A percentile compares a stretch with the other conserved stretches of the same genome.
Conservation (phyloP, 2,113 vertebrate species). For the Lates calcarifer region DNA sequence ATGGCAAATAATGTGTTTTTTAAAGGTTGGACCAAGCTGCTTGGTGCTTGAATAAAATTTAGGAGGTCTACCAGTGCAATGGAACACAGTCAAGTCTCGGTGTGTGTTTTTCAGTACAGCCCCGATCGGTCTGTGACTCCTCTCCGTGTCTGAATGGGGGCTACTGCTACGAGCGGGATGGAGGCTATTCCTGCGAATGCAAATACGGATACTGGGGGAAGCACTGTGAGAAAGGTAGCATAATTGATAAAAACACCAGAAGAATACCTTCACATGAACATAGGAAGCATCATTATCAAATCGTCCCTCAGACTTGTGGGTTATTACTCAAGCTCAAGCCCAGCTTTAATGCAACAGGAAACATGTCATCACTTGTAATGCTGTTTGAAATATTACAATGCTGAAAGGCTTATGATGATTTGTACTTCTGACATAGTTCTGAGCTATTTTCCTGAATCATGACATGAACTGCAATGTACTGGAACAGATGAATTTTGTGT, state of each 20-base stretch:
- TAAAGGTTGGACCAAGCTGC: conserved; percentile 14
- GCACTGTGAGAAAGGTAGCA: conserved; percentile 95
- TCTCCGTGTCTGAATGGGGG: conserved; percentile 96
- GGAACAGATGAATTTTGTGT: conserved; percentile 60
- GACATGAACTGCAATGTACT: conserved; percentile 39
- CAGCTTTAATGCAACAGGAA: conserved; percentile 58
- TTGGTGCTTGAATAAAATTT: conserved; percentile 38
- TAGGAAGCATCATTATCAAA: conserved; percentile 14
- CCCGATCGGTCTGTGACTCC: conserved; percentile 93
- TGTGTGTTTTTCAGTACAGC: conserved; percentile 90
- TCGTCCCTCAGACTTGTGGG: conserved; percentile 14
- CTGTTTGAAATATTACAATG: conserved; percentile 63
- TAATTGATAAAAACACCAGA: neutral
- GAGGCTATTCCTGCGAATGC: conserved; percentile 92
- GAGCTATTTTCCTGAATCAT: conserved; percentile 58
- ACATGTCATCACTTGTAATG: conserved; percentile 58
- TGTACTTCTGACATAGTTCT: conserved; percentile 53
- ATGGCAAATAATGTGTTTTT: conserved; percentile 52
- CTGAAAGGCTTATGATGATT: conserved; percentile 64
- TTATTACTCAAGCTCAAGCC: conserved; percentile 35
- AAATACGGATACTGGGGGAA: conserved; percentile 90
- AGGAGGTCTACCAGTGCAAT: conserved; percentile 46
- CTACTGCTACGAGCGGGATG: conserved; percentile 90
- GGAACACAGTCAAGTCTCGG: conserved; percentile 80
- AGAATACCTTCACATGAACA: neutral